Percentiles rank a stretch among this genome's conserved stretches.
Evolutionary conservation across 2,797 vertebrate genomes (phyloP).

Genomic region (Anguilla marmorata): DNA sequence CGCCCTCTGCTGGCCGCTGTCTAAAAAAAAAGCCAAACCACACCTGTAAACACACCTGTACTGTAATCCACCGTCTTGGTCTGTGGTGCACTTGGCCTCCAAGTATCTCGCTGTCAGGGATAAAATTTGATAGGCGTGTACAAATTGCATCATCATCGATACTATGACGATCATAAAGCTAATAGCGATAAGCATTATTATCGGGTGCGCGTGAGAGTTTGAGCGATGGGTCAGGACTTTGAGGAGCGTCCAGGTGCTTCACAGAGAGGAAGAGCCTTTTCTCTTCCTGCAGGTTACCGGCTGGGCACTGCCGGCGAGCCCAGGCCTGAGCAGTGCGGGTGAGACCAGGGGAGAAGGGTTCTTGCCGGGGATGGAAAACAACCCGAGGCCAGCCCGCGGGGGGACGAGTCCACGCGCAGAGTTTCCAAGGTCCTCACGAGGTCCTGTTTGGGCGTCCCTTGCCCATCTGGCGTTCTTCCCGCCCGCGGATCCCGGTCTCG

Average conservation of each 20-base stretch:
- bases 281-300: constrained; percentile 52
- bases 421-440: not conserved
- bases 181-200: not conserved
- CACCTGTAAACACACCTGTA: constrained; percentile 38
- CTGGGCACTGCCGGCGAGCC: constrained; percentile 46
- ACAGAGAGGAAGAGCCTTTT: constrained; percentile 45
- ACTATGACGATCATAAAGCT: not conserved
- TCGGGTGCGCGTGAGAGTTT: not conserved
- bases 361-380: constrained; percentile 51
- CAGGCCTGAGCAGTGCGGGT: constrained; percentile 50
- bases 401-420: not conserved
- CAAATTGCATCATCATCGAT: not conserved
- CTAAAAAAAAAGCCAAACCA: constrained; percentile 46
- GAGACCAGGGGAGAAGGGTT: constrained; percentile 53
- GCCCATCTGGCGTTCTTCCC: not conserved
- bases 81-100: constrained; percentile 47
- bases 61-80: constrained; percentile 46
- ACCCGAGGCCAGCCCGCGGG: constrained; percentile 30
- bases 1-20: constrained; percentile 30
- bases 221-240: constrained; percentile 5
- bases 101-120: constrained; percentile 36
- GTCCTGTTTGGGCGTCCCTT: not conserved
- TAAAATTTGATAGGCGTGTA: not conserved
- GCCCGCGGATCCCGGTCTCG: not conserved
- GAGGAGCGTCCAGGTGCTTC: constrained; percentile 43